Evolutionary conservation across 2,888 invertebrate species (phyloP), one percentile per base, ranked within the genome.

Genomic region (Euplagia quadripunctaria): DNA sequence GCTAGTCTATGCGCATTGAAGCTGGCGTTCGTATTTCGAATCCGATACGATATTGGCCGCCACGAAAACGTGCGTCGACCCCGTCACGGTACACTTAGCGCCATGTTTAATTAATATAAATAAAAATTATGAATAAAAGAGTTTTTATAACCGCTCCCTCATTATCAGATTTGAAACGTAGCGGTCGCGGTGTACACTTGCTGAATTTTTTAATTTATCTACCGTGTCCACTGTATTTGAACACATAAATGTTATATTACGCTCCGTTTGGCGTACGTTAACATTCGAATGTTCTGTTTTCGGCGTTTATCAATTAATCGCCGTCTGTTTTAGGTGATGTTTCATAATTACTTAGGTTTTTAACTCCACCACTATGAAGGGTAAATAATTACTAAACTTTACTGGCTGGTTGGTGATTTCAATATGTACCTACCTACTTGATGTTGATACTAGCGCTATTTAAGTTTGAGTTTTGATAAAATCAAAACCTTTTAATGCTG

Each of bases 41-140:
- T 65, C 65, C 69, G 72, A 75, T 76, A 76, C 79, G 79, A 79
- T 82, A 83, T 84, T 80, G 83, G 76, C 68, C 82, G 79, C 79
- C 80, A 83, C 88, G 81, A 89, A 89, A 87, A 86, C 88, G 93
- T 89, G 82, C 93, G 88, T 91, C 89, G 90, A 93, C 91, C 94
- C 89, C 88, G 94, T 89, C 93, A 90, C 90, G 91, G 94, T 94
- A 94, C 94, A 94, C 93, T 94, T 93, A 89, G 83, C 87, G 72
- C 79, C 82, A 85, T 89, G 89, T 92, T 94, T 94, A 94, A 94
- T 94, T 94, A 94, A 93, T 93, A 93, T 92, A 91, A 86, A 92
- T 91, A 90, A 92, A 90, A 90, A 88, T 88, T 88, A 92, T 89
- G 90, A 92, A 92, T 90, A 90, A 91, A 82, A 87, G 86, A 86